These are phyloP conservation scores for Rutpela maculata DNA, from an alignment of 2,888 invertebrate species.

Conservation along the genomic window DNA sequence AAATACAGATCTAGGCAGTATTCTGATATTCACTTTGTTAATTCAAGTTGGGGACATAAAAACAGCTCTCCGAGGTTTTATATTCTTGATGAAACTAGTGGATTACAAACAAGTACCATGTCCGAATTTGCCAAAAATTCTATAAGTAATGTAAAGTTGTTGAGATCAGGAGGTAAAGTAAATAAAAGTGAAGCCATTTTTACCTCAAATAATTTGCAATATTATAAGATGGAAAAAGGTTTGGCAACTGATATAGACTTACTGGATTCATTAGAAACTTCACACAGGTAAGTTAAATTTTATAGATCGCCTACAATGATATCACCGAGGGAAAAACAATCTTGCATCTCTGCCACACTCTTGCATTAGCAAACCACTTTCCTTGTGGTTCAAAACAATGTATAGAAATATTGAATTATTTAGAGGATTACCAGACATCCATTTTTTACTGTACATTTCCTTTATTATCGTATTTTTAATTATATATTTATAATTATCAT, in stretches of 20 bases:
- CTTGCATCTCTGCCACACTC: too few species aligned
- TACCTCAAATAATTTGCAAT: slow-evolving; percentile 47
- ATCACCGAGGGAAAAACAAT: too few species aligned
- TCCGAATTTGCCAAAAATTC: slow-evolving; percentile 39
- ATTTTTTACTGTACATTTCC: too few species aligned
- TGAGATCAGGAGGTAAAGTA: slow-evolving; percentile 30
- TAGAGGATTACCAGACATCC: too few species aligned
- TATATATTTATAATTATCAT: too few species aligned
- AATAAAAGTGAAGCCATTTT: slow-evolving; percentile 35
- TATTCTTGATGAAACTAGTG: slow-evolving; percentile 37
- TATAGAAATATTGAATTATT: too few species aligned
- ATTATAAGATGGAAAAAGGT: slow-evolving; percentile 30
- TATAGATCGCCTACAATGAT: background rate
- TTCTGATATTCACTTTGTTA: background rate
- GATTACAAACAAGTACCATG: slow-evolving; percentile 24
- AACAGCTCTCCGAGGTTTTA: slow-evolving; percentile 36
- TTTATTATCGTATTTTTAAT: background rate
- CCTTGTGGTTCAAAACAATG: too few species aligned
- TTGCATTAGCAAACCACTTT: too few species aligned
- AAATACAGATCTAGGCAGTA: background rate
- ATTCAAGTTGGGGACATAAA: slow-evolving; percentile 41
- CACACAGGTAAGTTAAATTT: slow-evolving; percentile 36
- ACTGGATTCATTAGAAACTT: slow-evolving; percentile 39
- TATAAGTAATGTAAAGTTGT: slow-evolving; percentile 39
- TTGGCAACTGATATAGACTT: slow-evolving; percentile 28